phyloP scores from a whole-genome alignment of 2,113 vertebrate species.

The Thamnaconus septentrionalis region DNA sequence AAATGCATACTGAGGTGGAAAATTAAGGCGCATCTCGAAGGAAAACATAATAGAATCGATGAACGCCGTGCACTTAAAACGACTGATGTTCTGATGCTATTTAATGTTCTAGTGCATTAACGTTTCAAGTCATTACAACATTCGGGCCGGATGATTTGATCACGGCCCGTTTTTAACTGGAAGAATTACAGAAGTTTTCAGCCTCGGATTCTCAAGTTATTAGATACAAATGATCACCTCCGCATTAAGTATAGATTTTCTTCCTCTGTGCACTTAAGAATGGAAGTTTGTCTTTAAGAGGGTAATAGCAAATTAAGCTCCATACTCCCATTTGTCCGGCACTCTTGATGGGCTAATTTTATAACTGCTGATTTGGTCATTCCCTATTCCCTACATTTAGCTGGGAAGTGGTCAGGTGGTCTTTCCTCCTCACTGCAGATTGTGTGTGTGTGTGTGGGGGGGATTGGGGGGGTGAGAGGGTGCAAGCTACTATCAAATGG shows the following conservation, averaged over 20 bases:
- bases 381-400: constrained; percentile 79
- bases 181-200: constrained; percentile 84
- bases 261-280: constrained; percentile 80
- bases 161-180: constrained; percentile 82
- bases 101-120: constrained; percentile 86
- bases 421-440: constrained; percentile 61
- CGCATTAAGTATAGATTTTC: constrained; percentile 86
- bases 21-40: constrained; percentile 82
- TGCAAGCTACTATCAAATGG: constrained; percentile 55
- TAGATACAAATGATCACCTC: constrained; percentile 85
- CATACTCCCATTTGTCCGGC: constrained; percentile 82
- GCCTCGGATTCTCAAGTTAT: constrained; percentile 81
- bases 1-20: constrained; percentile 78
- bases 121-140: constrained; percentile 83
- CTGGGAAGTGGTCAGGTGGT: constrained; percentile 80
- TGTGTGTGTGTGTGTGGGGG: constrained; percentile 7
- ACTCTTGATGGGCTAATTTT: constrained; percentile 85
- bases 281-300: constrained; percentile 85
- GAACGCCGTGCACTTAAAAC: constrained; percentile 81
- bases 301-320: constrained; percentile 86
- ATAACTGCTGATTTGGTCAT: constrained; percentile 84
- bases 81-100: constrained; percentile 82
- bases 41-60: constrained; percentile 83
- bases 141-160: constrained; percentile 80
- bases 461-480: constrained; percentile 50